Evolutionary conservation across 92 coral and sea anemone genomes (phyloP).

Genomic region (Epizoanthus rinbou): DNA sequence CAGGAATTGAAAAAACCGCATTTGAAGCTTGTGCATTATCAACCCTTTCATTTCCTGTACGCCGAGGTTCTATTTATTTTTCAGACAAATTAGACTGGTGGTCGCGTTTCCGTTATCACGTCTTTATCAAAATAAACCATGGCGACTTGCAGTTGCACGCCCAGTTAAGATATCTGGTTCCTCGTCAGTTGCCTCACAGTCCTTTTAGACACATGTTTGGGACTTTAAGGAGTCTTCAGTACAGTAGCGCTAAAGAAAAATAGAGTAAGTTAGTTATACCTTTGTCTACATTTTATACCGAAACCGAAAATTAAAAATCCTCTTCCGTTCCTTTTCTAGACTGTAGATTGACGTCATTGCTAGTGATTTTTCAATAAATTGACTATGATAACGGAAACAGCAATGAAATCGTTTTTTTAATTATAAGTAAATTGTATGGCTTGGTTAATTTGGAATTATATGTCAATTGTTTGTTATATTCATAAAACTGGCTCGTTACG

Average conservation of each 20-base stretch:
- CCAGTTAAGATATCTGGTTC: neutral
- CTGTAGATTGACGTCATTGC: too few species aligned
- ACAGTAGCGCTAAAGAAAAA: too few species aligned
- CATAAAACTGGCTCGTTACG: neutral
- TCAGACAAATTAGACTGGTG: neutral
- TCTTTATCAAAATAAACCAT: neutral
- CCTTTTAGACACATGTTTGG: too few species aligned
- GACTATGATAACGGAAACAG: neutral
- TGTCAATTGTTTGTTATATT: neutral
- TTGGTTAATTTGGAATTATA: neutral
- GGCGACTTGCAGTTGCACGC: too few species aligned
- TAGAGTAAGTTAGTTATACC: too few species aligned
- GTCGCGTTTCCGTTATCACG: neutral
- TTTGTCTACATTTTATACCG: too few species aligned
- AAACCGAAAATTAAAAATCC: too few species aligned
- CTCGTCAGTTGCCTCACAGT: too few species aligned
- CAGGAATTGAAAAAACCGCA: too few species aligned
- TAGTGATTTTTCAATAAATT: neutral
- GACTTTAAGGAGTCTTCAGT: too few species aligned
- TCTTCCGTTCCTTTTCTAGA: too few species aligned
- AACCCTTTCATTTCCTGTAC: neutral
- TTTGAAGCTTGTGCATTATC: neutral
- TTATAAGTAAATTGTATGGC: neutral
- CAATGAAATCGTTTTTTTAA: neutral
- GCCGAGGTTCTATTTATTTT: neutral